Evolutionary conservation across 1,140 invertebrate genomes (phyloP), one percentile per base, ranked within the genome.

Genomic region (Melitaea cinxia): DNA sequence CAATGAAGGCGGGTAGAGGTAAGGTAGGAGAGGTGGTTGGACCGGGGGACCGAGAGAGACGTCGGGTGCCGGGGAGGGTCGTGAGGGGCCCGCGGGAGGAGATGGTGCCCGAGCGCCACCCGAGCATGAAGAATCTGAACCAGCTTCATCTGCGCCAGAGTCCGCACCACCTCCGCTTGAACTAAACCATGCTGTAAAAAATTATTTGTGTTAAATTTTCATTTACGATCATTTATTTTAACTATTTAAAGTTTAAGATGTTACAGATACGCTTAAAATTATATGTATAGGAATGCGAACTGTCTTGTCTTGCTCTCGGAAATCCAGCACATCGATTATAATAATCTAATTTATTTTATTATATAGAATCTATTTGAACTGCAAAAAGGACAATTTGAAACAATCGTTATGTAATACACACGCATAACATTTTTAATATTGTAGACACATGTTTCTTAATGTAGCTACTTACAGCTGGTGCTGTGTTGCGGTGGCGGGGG

Each of bases 31-130:
- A 12, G 96, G 96, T 9, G 96, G 96, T 77, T 97, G 96, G 9
- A 97, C 94, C 6, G 97, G 96, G 15, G 96, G 96, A 7, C 97
- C 96, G 3, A 97, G 94, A 4, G 95, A 96, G 19, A 97, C 96
- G 88, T 97, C 97, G 1, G 96, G 96, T 39, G 95, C 94, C 1
- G 96, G 96, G 68, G 95, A 95, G 63, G 94, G 92, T 54, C 93
- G 92, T 21, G 93, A 93, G 7, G 93, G 93, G 0, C 90, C 88
- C 24, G 93, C 89, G 23, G 93, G 93, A 1, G 93, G 91, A 55
- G 94, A 94, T 21, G 92, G 91, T 35, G 92, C 92, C 15, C 93
- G 91, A 26, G 89, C 85, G 47, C 93, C 91, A 69, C 94, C 94
- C 26, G 94, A 93, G 80, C 94, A 94, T 67, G 93, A 94, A 26